Evolutionary conservation across 2,888 invertebrate genomes (phyloP).

Genomic region (Amphiduros pacificus): DNA sequence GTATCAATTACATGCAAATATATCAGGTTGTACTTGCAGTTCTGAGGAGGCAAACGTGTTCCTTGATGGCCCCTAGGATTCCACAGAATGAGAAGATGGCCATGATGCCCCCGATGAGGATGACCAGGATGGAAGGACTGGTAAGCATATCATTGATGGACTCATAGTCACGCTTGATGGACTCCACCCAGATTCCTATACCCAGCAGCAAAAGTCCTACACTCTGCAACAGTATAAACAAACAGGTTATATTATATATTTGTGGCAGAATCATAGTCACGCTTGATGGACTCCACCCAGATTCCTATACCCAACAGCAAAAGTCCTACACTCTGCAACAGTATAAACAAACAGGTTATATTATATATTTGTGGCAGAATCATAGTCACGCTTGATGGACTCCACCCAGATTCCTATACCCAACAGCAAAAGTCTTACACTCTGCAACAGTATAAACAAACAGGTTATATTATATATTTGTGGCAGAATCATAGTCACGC

Average conservation of each 20-base stretch:
- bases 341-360: too few relatives aligned
- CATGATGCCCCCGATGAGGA: conserved; percentile 46
- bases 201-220: conserved; percentile 43
- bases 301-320: conserved; percentile 43
- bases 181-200: conserved; percentile 44
- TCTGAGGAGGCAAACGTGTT: conserved; percentile 45
- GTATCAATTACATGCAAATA: too few relatives aligned
- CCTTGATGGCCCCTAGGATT: conserved; percentile 42
- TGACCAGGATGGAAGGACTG: conserved; percentile 44
- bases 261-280: too few relatives aligned
- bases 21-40: conserved; percentile 46
- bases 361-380: too few relatives aligned
- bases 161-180: conserved; percentile 38
- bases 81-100: conserved; percentile 46
- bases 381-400: conserved; percentile 38
- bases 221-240: conserved; percentile 41
- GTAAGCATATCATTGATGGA: conserved; percentile 42
- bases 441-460: conserved; percentile 40
- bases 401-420: conserved; percentile 45
- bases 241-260: too few relatives aligned
- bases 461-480: too few relatives aligned
- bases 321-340: conserved; percentile 44
- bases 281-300: conserved; percentile 39
- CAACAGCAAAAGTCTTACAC: conserved; percentile 43
- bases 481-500: conserved; percentile 39